Evolutionary conservation across 2,113 vertebrate genomes (phyloP), one percentile per base, ranked within the genome.

Genomic region (Pseudopodoces humilis): DNA sequence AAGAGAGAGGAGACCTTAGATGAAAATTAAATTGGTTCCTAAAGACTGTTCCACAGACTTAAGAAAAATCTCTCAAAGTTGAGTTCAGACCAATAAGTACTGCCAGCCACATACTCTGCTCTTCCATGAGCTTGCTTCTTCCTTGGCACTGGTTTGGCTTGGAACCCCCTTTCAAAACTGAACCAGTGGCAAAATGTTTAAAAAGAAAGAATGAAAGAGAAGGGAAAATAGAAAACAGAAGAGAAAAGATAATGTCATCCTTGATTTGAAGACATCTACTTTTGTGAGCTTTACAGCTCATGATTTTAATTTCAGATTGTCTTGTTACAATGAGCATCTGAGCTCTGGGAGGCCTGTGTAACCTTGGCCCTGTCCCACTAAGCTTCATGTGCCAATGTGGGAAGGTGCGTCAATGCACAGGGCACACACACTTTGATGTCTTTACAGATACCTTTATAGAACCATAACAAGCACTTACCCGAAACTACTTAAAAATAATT

Each of bases 401-500:
- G 39, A 30, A 52, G 50, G 24, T 22, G 58, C 5, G 1, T 28
- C 76, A 33, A 75, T 37, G 83, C 85, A 14, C 14, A 0, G 72
- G 35, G 53, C 19, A 3, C 82, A 9, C 64, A 1, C 20, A 0
- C 69, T 64, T 59, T 77, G 39, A 56, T 65, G 30, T 37, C 80
- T 71, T 77, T 21, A n/a, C 55, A 67, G 63, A 5, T 7, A 9
- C 78, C 53, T 85, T 39, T 18, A 69, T 1, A 71, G 52, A 59
- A 55, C 11, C 31, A 19, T 39, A 85, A 71, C 44, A 80, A 63
- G 79, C 76, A 60, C 68, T 37, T 88, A 52, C 55, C 68, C 75
- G 68, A 92, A 92, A 62, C 53, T 50, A 28, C 71, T 88, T 88
- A n/a, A 86, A 92, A 95, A 53, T 72, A 41, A 80, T 71, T 83